Conservation (phyloP, 2,888 invertebrate species). For the Hecatera dysodea region DNA sequence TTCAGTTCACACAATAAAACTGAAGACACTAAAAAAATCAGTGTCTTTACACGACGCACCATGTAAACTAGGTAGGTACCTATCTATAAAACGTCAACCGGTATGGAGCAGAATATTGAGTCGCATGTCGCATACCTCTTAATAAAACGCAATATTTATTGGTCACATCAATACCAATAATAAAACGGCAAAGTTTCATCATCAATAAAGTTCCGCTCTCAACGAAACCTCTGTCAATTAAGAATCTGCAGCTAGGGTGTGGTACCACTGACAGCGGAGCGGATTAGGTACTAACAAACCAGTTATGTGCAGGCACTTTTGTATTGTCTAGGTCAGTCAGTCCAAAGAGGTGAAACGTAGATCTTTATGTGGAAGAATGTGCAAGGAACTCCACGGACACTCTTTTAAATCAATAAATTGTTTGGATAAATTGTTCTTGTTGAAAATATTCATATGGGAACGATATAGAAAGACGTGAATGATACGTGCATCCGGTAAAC, state of each 20-base stretch:
- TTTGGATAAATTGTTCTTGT: too few relatives aligned
- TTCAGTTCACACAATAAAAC: conserved; percentile 1
- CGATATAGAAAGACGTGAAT: too few relatives aligned
- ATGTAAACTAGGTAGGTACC: conserved; percentile 2
- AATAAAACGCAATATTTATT: conserved; percentile 46
- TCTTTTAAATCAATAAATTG: too few relatives aligned
- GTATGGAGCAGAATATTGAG: conserved; percentile 18
- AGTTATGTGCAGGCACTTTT: too few relatives aligned
- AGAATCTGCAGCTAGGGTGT: conserved; percentile 24
- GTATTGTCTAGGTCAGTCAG: too few relatives aligned
- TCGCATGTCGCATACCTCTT: conserved; percentile 42
- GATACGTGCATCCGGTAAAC: too few relatives aligned
- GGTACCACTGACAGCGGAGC: conserved; percentile 32
- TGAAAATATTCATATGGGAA: too few relatives aligned
- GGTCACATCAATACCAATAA: conserved; percentile 37
- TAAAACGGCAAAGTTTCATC: conserved; percentile 60
- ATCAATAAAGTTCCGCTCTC: conserved; percentile 56
- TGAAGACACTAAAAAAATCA: background rate
- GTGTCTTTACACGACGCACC: background rate
- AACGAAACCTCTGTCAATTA: conserved; percentile 55
- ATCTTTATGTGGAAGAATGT: too few relatives aligned
- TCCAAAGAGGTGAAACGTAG: too few relatives aligned
- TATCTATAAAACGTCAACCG: background rate
- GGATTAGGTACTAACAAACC: too few relatives aligned
- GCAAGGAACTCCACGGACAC: too few relatives aligned